These are phyloP conservation scores for Paratilapia polleni DNA, from an alignment of 2,113 vertebrate genomes.

Conservation along the genomic window DNA sequence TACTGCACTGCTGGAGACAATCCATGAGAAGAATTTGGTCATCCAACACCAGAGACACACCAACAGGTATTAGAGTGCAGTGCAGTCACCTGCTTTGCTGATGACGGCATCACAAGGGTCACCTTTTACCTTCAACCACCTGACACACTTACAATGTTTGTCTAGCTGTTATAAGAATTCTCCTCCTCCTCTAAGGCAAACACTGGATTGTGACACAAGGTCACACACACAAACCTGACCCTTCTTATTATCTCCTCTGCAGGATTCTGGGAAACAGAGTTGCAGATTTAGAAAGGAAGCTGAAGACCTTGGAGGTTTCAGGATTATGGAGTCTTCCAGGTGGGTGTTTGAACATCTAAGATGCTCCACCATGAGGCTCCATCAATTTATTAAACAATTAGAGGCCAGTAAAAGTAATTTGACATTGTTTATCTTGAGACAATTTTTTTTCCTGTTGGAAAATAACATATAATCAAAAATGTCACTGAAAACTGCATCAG, in stretches of 20 bases:
- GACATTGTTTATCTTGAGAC: accelerated
- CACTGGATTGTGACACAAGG: conserved; percentile 7
- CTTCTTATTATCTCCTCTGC: neutral
- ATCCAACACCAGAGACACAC: conserved; percentile 78
- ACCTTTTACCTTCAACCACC: neutral
- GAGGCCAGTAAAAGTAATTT: accelerated
- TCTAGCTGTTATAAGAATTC: conserved; percentile 22
- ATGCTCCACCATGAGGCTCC: neutral
- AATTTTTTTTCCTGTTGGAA: neutral
- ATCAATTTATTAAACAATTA: neutral
- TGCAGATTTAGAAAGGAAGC: conserved; percentile 93
- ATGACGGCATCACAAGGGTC: neutral
- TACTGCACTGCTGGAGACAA: conserved; percentile 74
- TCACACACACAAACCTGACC: neutral
- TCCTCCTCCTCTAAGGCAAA: conserved; percentile 63
- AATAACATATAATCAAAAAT: neutral
- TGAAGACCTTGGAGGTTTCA: conserved; percentile 95
- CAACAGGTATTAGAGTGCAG: conserved; percentile 56
- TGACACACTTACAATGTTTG: conserved; percentile 24
- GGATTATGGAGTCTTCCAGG: conserved; percentile 99
- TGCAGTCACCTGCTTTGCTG: accelerated
- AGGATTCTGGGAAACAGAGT: conserved; percentile 96
- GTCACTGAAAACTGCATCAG: neutral
- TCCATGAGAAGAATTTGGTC: conserved; percentile 78
- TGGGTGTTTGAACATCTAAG: conserved; percentile 49